Percentiles rank a stretch among this genome's conserved stretches.
phyloP scores from a whole-genome alignment of 1,140 invertebrate genomes.

The Muscidifurax raptorellus region DNA sequence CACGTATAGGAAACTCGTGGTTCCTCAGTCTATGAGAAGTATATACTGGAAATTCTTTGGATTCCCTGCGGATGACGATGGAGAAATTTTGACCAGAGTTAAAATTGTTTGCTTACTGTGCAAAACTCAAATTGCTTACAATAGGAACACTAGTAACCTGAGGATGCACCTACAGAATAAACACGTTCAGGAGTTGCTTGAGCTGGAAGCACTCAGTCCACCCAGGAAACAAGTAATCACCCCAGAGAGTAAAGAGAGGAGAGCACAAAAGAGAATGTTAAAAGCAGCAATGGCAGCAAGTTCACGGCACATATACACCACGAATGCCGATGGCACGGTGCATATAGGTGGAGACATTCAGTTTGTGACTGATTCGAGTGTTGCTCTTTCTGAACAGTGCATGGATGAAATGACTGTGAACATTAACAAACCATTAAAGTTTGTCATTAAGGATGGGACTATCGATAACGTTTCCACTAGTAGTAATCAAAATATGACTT shows the following conservation, averaged over 20 bases:
- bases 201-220: conserved; percentile 71
- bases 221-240: conserved; percentile 63
- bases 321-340: conserved; percentile 73
- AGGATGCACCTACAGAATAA: conserved; percentile 80
- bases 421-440: conserved; percentile 65
- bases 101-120: conserved; percentile 80
- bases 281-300: conserved; percentile 62
- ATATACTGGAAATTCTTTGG: conserved; percentile 82
- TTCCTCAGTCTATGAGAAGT: conserved; percentile 79
- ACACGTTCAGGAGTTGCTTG: conserved; percentile 74
- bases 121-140: conserved; percentile 79
- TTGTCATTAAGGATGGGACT: conserved; percentile 68
- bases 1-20: conserved; percentile 76
- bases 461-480: conserved; percentile 43
- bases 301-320: conserved; percentile 72
- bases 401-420: conserved; percentile 66
- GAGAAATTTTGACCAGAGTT: conserved; percentile 79
- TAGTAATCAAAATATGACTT: conserved; percentile 62
- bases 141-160: conserved; percentile 80
- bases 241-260: conserved; percentile 70
- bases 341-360: conserved; percentile 74
- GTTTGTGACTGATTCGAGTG: conserved; percentile 71
- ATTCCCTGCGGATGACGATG: conserved; percentile 79
- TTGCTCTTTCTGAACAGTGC: conserved; percentile 61
- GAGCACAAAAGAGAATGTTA: conserved; percentile 69